Conservation (phyloP, 2,797 vertebrate species). For the Phrynocephalus vlangalii region DNA sequence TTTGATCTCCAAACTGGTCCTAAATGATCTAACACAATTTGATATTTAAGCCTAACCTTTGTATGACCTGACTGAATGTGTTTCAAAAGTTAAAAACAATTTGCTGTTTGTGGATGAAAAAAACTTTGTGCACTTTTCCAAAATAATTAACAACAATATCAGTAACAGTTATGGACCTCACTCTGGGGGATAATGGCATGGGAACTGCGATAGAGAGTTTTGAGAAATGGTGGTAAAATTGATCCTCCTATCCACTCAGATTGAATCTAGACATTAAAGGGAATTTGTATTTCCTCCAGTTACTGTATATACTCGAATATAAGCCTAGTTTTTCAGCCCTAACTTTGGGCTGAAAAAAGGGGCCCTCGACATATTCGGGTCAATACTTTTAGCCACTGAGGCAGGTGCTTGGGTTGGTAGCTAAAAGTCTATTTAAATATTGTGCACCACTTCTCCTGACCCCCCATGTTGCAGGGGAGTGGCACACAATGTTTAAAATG, state of each 20-base stretch:
- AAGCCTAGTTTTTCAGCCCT: too few species aligned
- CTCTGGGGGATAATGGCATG: background rate
- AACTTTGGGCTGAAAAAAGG: too few species aligned
- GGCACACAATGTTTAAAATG: too few species aligned
- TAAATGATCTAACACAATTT: slow-evolving; percentile 16
- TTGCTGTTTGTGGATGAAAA: background rate
- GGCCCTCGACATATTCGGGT: too few species aligned
- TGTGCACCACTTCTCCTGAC: too few species aligned
- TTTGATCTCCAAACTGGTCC: background rate
- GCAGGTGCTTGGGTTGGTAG: too few species aligned
- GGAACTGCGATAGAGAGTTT: background rate
- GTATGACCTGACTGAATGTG: slow-evolving; percentile 12
- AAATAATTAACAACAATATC: background rate
- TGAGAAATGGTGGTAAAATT: background rate
- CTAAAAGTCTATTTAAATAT: too few species aligned
- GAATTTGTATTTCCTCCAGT: too few species aligned
- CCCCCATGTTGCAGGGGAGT: too few species aligned
- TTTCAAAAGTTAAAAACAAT: slow-evolving; percentile 9
- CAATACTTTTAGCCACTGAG: too few species aligned
- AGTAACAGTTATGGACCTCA: background rate
- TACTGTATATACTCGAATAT: too few species aligned
- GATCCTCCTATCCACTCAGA: background rate
- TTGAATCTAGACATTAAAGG: too few species aligned
- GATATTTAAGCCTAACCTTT: background rate
- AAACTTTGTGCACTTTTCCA: background rate